These are phyloP conservation scores for Allochrocebus solatus DNA, from an alignment of 2,797 vertebrate genomes.

Conservation along the genomic window DNA sequence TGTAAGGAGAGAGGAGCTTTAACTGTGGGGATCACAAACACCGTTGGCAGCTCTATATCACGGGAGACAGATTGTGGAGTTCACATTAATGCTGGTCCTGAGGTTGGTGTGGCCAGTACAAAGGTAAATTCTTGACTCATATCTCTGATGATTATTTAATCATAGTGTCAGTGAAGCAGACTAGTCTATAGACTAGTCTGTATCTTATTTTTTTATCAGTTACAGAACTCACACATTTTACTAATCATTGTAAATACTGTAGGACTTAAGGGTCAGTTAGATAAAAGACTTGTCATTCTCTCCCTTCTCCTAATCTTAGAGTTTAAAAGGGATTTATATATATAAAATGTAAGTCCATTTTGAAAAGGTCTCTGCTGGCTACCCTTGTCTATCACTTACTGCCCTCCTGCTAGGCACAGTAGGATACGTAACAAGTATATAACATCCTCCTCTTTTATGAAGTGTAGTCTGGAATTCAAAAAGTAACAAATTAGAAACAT, in stretches of 20 bases:
- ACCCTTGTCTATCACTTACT: background rate
- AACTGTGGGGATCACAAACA: conserved; percentile 97
- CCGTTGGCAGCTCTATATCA: conserved; percentile 98
- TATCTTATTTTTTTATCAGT: background rate
- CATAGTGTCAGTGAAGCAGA: background rate
- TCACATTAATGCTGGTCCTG: conserved; percentile 98
- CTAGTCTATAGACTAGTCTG: background rate
- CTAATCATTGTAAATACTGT: background rate
- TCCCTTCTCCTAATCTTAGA: background rate
- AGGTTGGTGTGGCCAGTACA: conserved; percentile 98
- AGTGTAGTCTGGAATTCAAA: background rate
- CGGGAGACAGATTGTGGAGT: conserved; percentile 98
- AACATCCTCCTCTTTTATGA: background rate
- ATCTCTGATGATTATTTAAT: background rate
- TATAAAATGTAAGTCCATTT: background rate
- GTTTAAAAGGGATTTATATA: background rate
- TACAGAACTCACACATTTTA: background rate
- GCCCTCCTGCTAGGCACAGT: background rate
- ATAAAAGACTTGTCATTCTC: background rate
- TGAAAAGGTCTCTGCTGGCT: background rate
- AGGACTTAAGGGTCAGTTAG: background rate
- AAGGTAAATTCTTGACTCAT: conserved; percentile 87
- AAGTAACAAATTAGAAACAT: conserved; percentile 11
- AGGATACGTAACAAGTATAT: background rate
- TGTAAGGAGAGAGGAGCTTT: conserved; percentile 96